These are phyloP conservation scores for Galaxea fascicularis DNA, from an alignment of 92 coral and sea anemone genomes.

Conservation along the genomic window DNA sequence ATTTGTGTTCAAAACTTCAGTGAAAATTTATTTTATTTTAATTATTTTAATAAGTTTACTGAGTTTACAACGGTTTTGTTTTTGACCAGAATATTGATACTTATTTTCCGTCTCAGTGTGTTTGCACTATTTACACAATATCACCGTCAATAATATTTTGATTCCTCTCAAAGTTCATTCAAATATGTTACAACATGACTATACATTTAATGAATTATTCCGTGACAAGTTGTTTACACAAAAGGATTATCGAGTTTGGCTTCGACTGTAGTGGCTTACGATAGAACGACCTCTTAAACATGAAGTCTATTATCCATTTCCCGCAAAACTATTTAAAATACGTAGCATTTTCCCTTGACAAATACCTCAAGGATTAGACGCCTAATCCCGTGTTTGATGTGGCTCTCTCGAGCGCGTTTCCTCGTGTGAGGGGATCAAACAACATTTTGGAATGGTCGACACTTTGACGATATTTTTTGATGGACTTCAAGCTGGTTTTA, in stretches of 20 bases:
- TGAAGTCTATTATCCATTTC: constrained; percentile 24
- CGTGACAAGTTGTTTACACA: constrained; percentile 47
- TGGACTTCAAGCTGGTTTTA: not conserved
- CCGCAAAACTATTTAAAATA: constrained; percentile 1
- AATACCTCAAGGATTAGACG: constrained; percentile 37
- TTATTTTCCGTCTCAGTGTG: no score
- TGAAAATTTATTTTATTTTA: no score
- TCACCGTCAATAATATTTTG: not conserved
- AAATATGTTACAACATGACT: not conserved
- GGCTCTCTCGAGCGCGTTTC: not conserved
- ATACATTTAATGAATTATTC: not conserved
- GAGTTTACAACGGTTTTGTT: no score
- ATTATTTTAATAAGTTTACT: no score
- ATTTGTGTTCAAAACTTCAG: no score
- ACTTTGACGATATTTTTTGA: not conserved
- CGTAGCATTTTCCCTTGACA: constrained; percentile 13
- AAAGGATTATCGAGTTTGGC: constrained; percentile 30
- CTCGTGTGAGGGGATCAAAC: not conserved
- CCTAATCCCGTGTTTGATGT: constrained; percentile 7
- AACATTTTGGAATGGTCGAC: not conserved
- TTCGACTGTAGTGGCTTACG: constrained; percentile 23
- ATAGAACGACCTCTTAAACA: constrained; percentile 8
- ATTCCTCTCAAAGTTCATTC: not conserved
- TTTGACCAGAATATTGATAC: no score
- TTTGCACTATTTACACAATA: not conserved